Conservation (phyloP, 1,140 invertebrate species). For the Zaprionus kolodkinae region DNA sequence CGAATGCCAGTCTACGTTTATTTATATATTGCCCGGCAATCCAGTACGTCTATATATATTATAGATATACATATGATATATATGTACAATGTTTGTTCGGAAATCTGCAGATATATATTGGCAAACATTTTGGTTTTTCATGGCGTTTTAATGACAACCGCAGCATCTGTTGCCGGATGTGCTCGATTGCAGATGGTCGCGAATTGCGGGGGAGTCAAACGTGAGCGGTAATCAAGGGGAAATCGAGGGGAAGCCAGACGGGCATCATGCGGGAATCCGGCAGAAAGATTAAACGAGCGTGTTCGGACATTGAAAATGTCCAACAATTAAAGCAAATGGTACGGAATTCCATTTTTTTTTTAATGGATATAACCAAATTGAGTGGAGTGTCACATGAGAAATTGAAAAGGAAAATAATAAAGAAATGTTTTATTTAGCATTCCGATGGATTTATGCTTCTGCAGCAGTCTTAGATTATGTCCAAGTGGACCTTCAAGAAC, state of each 20-base stretch:
- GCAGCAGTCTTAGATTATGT: too few species aligned
- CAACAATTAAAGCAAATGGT: slow-evolving; percentile 52
- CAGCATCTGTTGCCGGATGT: slow-evolving; percentile 71
- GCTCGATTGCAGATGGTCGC: slow-evolving; percentile 60
- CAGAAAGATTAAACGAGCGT: slow-evolving; percentile 21
- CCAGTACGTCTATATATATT: slow-evolving; percentile 20
- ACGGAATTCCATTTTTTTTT: slow-evolving; percentile 39
- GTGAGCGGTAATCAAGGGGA: neutral
- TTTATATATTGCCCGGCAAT: slow-evolving; percentile 56
- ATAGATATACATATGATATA: slow-evolving; percentile 9
- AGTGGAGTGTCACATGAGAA: slow-evolving; percentile 4
- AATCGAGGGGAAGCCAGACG: neutral
- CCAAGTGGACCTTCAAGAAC: too few species aligned
- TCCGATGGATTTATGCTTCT: too few species aligned
- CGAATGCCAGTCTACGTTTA: slow-evolving; percentile 69
- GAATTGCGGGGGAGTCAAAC: slow-evolving; percentile 13
- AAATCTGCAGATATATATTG: slow-evolving; percentile 14
- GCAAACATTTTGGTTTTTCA: slow-evolving; percentile 57
- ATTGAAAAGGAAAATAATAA: slow-evolving; percentile 1
- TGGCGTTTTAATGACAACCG: slow-evolving; percentile 66
- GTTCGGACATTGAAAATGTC: slow-evolving; percentile 47
- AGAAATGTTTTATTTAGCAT: too few species aligned
- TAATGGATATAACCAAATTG: slow-evolving; percentile 14
- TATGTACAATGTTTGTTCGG: slow-evolving; percentile 6
- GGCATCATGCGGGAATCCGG: neutral